Evolutionary conservation across 2,113 vertebrate genomes (phyloP), one percentile per base, ranked within the genome.

Genomic region (Eptatretus burgeri): DNA sequence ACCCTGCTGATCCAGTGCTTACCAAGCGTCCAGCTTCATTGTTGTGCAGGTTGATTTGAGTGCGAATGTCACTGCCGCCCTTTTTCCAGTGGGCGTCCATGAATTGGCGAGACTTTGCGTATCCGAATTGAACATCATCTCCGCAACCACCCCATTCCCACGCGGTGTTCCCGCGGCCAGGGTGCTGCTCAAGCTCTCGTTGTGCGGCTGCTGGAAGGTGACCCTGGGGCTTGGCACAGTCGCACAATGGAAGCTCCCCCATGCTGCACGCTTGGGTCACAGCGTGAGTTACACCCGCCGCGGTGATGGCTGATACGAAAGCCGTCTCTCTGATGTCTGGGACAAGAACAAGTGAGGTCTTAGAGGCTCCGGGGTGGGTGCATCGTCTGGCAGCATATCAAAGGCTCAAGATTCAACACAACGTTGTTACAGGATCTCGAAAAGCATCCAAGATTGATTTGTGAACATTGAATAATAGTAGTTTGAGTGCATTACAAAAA

Each of bases 21-120:
- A 66, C 63, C 66, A 66, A n/a, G 2, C 66, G 50, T 7, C 66
- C 66, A 7, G 66, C 66, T 63, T 66, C 66, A n/a, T 64, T 66
- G 63, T 66, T 66, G 63, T 66, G 66, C 20, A 66, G 66, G 14
- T 66, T 52, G 41, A 66, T 65, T 50, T 62, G 11, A 13, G 64
- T 60, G 19, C 63, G 41, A 53, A 65, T 65, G 49, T 67, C 64
- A 19, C 64, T 67, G 49, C 51, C 51, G 2, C 56, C 66, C 10
- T 65, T 62, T 14, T 51, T 65, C 41, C 19, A 17, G 10, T 62
- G 64, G 50, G 62, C 64, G 41, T 64, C 66, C 65, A 64, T 62
- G 64, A 68, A 66, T 62, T 68, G 51, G 13, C 49, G 18, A 50
- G 56, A 66, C 60, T 49, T 68, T 14, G 11, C 60, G 50, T 62